Percentiles rank a stretch among this genome's conserved stretches.
phyloP scores from a whole-genome alignment of 2,113 vertebrate species.

The Chloropsis hardwickii region DNA sequence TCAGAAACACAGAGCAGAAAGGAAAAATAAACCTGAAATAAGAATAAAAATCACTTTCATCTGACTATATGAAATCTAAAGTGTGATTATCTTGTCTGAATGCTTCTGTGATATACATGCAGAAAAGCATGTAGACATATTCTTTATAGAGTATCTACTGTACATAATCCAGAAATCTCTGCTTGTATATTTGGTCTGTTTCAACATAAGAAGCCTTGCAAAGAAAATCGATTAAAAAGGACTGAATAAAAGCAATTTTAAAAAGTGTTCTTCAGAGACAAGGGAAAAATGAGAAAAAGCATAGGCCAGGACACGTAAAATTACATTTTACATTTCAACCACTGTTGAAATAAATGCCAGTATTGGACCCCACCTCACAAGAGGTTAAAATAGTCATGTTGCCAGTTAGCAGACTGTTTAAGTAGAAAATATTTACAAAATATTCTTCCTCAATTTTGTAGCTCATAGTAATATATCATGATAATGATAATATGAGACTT shows the following conservation, averaged over 20 bases:
- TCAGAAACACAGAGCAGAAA: neutral
- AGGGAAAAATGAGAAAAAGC: neutral
- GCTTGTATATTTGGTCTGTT: neutral
- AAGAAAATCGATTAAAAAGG: neutral
- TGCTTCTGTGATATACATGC: neutral
- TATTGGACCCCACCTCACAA: neutral
- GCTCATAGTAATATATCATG: neutral
- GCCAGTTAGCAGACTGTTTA: neutral
- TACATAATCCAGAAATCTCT: constrained; percentile 7
- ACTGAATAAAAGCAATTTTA: neutral
- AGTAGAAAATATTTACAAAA: neutral
- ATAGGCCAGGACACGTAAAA: neutral
- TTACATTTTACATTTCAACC: neutral
- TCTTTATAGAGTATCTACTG: neutral
- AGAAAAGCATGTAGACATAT: neutral
- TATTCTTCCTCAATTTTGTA: neutral
- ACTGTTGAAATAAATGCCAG: neutral
- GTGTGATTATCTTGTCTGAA: neutral
- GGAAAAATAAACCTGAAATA: neutral
- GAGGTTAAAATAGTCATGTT: neutral
- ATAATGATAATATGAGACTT: neutral
- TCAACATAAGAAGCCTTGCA: neutral
- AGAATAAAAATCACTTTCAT: neutral
- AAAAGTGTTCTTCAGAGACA: neutral
- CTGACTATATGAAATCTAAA: neutral